phyloP scores from a whole-genome alignment of 2,113 vertebrate species.

The Corythoichthys haematopterus region DNA sequence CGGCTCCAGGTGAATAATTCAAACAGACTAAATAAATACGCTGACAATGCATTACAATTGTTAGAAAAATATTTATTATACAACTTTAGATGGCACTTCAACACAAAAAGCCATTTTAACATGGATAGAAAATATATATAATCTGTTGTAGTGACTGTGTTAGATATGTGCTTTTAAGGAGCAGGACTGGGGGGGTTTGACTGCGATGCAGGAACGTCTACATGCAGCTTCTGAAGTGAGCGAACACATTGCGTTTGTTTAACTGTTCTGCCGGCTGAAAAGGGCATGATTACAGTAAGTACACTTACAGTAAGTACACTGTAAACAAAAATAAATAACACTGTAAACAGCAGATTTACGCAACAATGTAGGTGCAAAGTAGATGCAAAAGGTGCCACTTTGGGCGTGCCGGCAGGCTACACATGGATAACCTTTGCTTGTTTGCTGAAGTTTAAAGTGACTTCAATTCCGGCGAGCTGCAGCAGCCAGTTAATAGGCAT shows the following conservation, averaged over 20 bases:
- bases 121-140: not conserved
- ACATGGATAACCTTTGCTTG: constrained; percentile 76
- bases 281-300: too few species aligned
- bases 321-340: too few species aligned
- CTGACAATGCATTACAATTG: too few species aligned
- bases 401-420: constrained; percentile 43
- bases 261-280: too few species aligned
- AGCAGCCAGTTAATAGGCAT: constrained; percentile 84
- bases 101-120: not conserved
- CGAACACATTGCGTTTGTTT: not conserved
- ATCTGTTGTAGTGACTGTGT: too few species aligned
- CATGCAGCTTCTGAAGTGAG: not conserved
- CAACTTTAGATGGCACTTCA: too few species aligned
- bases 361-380: not conserved
- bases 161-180: not conserved
- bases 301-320: too few species aligned
- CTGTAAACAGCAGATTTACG: too few species aligned
- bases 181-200: not conserved
- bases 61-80: too few species aligned
- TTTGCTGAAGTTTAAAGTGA: constrained; percentile 76
- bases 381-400: not conserved
- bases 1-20: too few species aligned
- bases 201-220: not conserved
- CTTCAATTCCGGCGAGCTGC: constrained; percentile 81
- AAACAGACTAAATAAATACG: too few species aligned